These are phyloP conservation scores for Antennarius maculatus DNA, from an alignment of 2,797 vertebrate species.

Conservation along the genomic window DNA sequence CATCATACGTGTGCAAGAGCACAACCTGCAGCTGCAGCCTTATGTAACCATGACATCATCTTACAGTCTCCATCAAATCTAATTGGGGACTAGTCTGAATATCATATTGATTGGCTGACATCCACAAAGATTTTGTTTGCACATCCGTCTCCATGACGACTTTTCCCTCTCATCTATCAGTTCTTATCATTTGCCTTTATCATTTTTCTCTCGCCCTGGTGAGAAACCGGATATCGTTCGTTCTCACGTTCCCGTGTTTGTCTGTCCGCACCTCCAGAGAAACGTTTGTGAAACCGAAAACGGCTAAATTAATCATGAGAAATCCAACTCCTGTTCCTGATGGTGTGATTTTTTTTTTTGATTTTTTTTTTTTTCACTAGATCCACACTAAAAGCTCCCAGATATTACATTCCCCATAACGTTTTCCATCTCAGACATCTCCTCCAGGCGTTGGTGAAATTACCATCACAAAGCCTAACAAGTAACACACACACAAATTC, in stretches of 20 bases:
- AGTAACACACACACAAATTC: too few species aligned
- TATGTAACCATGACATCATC: neutral
- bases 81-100: slow-evolving; percentile 12
- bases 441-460: too few species aligned
- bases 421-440: too few species aligned
- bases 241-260: slow-evolving; percentile 2
- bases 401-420: too few species aligned
- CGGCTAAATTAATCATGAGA: slow-evolving; percentile 37
- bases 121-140: neutral
- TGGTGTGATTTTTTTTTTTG: neutral
- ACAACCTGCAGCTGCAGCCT: slow-evolving; percentile 12
- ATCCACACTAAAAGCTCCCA: too few species aligned
- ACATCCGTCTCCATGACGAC: neutral
- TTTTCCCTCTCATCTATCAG: slow-evolving; percentile 5
- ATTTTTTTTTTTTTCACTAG: neutral
- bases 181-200: slow-evolving; percentile 17
- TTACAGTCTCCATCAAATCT: slow-evolving; percentile 5
- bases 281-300: slow-evolving; percentile 10
- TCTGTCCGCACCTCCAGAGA: slow-evolving; percentile 9
- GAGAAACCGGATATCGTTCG: slow-evolving; percentile 10
- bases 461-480: too few species aligned
- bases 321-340: neutral
- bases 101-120: slow-evolving; percentile 41
- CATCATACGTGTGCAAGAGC: neutral
- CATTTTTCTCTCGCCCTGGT: slow-evolving; percentile 3